Evolutionary conservation across 2,888 invertebrate species (phyloP).

Genomic region (Lepas anatifera): DNA sequence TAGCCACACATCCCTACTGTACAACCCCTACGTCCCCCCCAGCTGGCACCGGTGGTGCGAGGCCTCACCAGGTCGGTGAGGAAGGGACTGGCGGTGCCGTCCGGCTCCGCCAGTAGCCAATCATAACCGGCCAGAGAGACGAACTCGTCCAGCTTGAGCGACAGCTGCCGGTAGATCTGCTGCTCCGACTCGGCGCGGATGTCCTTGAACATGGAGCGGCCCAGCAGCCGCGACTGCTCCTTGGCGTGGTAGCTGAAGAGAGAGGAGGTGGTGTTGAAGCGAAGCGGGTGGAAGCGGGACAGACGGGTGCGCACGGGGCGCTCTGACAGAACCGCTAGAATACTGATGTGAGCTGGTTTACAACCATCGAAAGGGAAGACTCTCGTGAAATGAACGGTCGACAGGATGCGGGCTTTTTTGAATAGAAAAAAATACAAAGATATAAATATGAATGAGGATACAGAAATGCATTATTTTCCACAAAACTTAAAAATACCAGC

Average conservation of each 20-base stretch:
- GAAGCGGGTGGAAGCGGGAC: not conserved
- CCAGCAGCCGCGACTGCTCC: slow-evolving; percentile 42
- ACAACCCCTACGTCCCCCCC: too few relatives aligned
- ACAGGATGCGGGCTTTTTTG: too few relatives aligned
- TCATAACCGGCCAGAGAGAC: slow-evolving; percentile 89
- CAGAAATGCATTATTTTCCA: too few relatives aligned
- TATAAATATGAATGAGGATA: too few relatives aligned
- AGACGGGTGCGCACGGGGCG: slow-evolving; percentile 23
- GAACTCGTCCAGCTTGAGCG: slow-evolving; percentile 89
- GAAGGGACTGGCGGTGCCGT: slow-evolving; percentile 82
- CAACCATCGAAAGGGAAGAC: too few relatives aligned
- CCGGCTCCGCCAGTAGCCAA: slow-evolving; percentile 78
- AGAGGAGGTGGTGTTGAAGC: not conserved
- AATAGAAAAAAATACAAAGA: too few relatives aligned
- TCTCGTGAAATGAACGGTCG: too few relatives aligned
- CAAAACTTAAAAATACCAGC: too few relatives aligned
- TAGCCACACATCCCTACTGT: too few relatives aligned
- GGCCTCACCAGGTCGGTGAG: slow-evolving; percentile 91
- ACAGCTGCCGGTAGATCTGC: slow-evolving; percentile 87
- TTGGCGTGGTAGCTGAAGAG: slow-evolving; percentile 47
- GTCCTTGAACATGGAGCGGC: slow-evolving; percentile 66
- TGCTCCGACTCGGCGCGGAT: slow-evolving; percentile 91
- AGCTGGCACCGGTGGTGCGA: too few relatives aligned
- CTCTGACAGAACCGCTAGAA: too few relatives aligned
- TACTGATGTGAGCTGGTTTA: too few relatives aligned